Base-by-base conservation (phyloP, 1,140 invertebrate species). In the Drosophila funebris region DNA sequence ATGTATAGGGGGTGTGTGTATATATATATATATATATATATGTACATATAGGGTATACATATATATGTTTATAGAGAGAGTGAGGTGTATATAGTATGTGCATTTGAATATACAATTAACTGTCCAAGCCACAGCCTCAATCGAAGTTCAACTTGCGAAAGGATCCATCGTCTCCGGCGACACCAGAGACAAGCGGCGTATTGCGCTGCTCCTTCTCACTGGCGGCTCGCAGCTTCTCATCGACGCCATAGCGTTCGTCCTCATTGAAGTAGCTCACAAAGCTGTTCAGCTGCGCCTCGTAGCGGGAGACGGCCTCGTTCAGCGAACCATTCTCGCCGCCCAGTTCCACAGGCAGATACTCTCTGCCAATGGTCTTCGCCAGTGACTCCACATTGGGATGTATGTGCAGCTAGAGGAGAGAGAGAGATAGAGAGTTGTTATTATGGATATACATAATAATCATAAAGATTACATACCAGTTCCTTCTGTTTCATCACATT, bases 271-370 rank as follows among this genome's bases (percentile, higher is more conserved):
- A 94, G 7, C 89, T 67, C 0, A 85, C 72, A 53, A 91, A 92
- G 33, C 80, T 88, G 41, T 78, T 90, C 1, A 94, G 62, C 76
- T 93, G 93, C 2, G 89, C 88, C 75, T 93, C 93, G 92, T 93
- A 94, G 36, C 92, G 81, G 43, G 92, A 90, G 92, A 89, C 56
- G 33, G 85, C 91, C 31, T 93, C 93, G 64, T 53, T 83, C 7
- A 92, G 39, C 0, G 92, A 62, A 11, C 93, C 93, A 66, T 92
- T 93, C n/a, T 92, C 82, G 16, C 93, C 93, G 5, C 94, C 94
- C 69, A 93, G 93, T 64, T 95, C 94, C 16, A 90, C 91, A 1
- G 94, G 94, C 13, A 94, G 63, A 16, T 93, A 91, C 16, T 93
- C 92, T 50, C 90, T 75, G 9, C 93, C 93, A 27, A 94, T 89